Conservation (phyloP, 2,888 invertebrate species). For the Andrena flavipes region DNA sequence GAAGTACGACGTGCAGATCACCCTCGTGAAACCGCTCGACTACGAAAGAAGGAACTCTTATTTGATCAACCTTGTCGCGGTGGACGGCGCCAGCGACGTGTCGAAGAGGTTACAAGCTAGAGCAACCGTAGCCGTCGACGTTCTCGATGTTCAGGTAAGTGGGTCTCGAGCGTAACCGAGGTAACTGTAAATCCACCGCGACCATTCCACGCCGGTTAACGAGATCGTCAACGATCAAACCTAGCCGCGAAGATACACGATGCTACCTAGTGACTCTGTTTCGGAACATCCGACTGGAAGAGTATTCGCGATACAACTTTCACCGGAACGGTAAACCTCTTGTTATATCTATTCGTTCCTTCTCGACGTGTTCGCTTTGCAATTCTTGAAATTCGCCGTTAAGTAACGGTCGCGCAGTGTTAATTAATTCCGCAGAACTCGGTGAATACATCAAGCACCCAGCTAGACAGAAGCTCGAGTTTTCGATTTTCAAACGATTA, state of each 20-base stretch:
- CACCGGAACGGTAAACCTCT: slow-evolving; percentile 30
- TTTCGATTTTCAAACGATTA: not conserved
- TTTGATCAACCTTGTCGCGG: slow-evolving; percentile 89
- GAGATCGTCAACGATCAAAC: slow-evolving; percentile 38
- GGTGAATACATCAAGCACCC: not conserved
- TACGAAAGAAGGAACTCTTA: slow-evolving; percentile 92
- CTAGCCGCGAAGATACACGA: slow-evolving; percentile 18
- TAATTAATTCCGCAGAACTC: not conserved
- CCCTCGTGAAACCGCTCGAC: slow-evolving; percentile 89
- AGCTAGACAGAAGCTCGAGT: not conserved
- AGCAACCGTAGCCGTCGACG: slow-evolving; percentile 91
- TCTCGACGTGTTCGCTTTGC: not conserved
- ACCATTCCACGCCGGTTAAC: slow-evolving; percentile 41
- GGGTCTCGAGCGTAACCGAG: slow-evolving; percentile 52
- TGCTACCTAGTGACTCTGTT: slow-evolving; percentile 56
- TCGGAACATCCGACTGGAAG: slow-evolving; percentile 20
- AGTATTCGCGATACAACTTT: slow-evolving; percentile 36
- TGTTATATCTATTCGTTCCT: not conserved
- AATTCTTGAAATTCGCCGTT: slow-evolving; percentile 10
- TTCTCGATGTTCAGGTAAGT: slow-evolving; percentile 89
- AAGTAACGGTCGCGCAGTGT: slow-evolving; percentile 1
- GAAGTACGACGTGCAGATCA: slow-evolving; percentile 89
- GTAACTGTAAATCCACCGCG: slow-evolving; percentile 52
- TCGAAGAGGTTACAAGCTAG: slow-evolving; percentile 87
- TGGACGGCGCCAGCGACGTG: slow-evolving; percentile 87